phyloP scores from a whole-genome alignment of 2,113 vertebrate species.

The Charadrius vociferus region DNA sequence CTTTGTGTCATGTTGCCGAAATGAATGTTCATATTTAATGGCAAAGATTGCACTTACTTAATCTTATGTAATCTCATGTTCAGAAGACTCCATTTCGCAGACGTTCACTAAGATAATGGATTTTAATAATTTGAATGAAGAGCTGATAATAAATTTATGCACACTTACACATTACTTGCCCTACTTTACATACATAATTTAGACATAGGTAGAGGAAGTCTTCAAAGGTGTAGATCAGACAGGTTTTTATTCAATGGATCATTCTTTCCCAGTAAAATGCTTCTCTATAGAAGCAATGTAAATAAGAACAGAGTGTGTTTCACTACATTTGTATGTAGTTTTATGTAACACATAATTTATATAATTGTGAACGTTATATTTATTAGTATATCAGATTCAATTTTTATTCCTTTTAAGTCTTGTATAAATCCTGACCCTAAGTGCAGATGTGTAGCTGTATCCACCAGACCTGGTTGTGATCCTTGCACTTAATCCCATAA shows the following conservation, averaged over 20 bases:
- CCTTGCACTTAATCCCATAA: neutral
- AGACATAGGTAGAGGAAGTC: neutral
- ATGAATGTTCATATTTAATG: neutral
- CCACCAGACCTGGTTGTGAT: neutral
- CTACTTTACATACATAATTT: neutral
- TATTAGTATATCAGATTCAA: neutral
- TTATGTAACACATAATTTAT: neutral
- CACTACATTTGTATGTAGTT: neutral
- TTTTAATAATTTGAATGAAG: slow-evolving; percentile 30
- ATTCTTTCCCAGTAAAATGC: neutral
- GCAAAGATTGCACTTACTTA: neutral
- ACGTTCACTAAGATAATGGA: neutral
- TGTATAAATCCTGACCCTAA: neutral
- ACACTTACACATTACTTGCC: neutral
- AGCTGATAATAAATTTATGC: neutral
- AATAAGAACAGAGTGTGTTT: neutral
- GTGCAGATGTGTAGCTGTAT: neutral
- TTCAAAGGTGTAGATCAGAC: neutral
- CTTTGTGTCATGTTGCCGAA: neutral
- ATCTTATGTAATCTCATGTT: neutral
- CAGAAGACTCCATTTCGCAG: neutral
- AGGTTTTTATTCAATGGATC: neutral
- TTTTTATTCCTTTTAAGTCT: neutral
- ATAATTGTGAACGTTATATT: neutral
- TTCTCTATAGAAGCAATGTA: neutral